These are phyloP conservation scores for Ctenomys sociabilis DNA, from an alignment of 2,113 vertebrate genomes.

Conservation along the genomic window DNA sequence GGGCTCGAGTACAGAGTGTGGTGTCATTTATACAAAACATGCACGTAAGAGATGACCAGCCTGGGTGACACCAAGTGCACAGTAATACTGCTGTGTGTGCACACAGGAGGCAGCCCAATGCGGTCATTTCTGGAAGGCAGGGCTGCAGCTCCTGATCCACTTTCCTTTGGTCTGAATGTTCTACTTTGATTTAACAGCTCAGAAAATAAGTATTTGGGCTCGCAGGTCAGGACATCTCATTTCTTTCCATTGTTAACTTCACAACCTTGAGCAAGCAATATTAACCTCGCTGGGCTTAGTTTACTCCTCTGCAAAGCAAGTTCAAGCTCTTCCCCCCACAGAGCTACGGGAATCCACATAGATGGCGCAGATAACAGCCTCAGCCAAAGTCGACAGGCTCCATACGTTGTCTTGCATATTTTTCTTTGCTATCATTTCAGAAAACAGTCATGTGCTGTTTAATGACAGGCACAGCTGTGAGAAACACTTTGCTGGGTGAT, in stretches of 20 bases:
- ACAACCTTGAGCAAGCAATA: not conserved
- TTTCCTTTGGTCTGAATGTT: not conserved
- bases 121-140: not conserved
- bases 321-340: not conserved
- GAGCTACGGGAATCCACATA: not conserved
- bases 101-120: not conserved
- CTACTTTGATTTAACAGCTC: not conserved
- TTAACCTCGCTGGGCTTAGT: not conserved
- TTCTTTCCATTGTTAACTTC: not conserved
- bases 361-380: not conserved
- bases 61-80: not conserved
- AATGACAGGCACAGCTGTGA: not conserved
- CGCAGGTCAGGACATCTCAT: not conserved
- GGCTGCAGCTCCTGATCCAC: not conserved
- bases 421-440: not conserved
- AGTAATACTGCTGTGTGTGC: not conserved
- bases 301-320: not conserved
- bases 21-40: not conserved
- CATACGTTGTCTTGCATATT: not conserved
- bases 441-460: not conserved
- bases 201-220: not conserved
- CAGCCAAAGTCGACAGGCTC: not conserved
- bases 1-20: too few relatives aligned
- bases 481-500: not conserved
- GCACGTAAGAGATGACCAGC: not conserved